These are phyloP conservation scores for Ammodytes marinus DNA, from an alignment of 2,113 vertebrate genomes.

Conservation along the genomic window DNA sequence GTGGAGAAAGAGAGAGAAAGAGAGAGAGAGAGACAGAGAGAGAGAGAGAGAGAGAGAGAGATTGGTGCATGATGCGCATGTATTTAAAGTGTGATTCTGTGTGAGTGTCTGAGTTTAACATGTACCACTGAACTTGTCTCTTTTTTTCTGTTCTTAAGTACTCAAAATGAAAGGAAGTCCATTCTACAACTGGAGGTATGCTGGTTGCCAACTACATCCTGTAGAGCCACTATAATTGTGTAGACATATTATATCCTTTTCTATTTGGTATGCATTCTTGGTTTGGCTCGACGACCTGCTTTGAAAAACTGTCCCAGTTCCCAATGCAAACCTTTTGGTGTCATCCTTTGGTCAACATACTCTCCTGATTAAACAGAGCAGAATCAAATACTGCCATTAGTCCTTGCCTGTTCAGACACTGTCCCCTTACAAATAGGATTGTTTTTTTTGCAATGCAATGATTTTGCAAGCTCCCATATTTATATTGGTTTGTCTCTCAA, in stretches of 20 bases:
- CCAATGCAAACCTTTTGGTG: conserved; percentile 9
- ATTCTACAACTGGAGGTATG: conserved; percentile 84
- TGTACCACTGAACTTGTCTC: conserved; percentile 71
- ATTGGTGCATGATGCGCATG: conserved; percentile 31
- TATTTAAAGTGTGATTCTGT: conserved; percentile 16
- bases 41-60: background rate
- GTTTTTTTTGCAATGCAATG: conserved; percentile 26
- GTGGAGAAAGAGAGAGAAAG: conserved; percentile 5
- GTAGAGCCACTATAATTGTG: conserved; percentile 70
- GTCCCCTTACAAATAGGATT: conserved; percentile 27
- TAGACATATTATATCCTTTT: conserved; percentile 47
- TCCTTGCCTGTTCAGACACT: conserved; percentile 7
- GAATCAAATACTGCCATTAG: conserved; percentile 34
- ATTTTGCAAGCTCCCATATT: conserved; percentile 39
- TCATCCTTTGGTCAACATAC: conserved; percentile 15
- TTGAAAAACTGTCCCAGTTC: conserved; percentile 18
- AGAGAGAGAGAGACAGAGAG: conserved; percentile 7
- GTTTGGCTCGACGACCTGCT: conserved; percentile 36
- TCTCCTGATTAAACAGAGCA: conserved; percentile 43
- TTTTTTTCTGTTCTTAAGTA: conserved; percentile 81
- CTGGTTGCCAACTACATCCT: conserved; percentile 75
- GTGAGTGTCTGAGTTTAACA: conserved; percentile 49
- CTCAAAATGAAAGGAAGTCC: conserved; percentile 85
- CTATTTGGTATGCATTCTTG: conserved; percentile 53
- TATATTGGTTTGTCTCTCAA: conserved; percentile 67